Evolutionary conservation across 2,888 invertebrate genomes (phyloP).

Genomic region (Mesorhabditis spiculigera): DNA sequence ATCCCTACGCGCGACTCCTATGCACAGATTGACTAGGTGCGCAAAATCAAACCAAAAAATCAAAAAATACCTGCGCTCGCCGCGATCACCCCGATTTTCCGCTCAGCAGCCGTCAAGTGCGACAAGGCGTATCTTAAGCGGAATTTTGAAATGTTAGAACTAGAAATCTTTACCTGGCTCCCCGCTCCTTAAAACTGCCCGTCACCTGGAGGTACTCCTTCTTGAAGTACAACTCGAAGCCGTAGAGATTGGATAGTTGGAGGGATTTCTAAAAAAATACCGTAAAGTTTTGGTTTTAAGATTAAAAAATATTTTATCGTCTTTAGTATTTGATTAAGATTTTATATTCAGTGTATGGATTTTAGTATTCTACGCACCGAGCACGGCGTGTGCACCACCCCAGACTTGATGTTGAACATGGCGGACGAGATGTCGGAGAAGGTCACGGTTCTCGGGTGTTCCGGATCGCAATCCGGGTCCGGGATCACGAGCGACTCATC

Average conservation of each 20-base stretch:
- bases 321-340: not conserved
- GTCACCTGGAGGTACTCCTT: conserved; percentile 90
- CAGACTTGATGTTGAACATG: conserved; percentile 79
- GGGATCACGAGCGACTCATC: conserved; percentile 17
- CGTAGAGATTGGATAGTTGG: conserved; percentile 71
- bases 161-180: conserved; percentile 70
- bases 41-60: not conserved
- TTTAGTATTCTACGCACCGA: conserved; percentile 65
- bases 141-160: not conserved
- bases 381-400: conserved; percentile 80
- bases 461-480: conserved; percentile 51
- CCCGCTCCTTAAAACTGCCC: conserved; percentile 94
- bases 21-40: too few relatives aligned
- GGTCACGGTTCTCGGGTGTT: conserved; percentile 40
- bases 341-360: not conserved
- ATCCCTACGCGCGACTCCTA: too few relatives aligned
- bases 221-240: conserved; percentile 85
- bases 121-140: conserved; percentile 29
- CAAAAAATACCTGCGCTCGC: conserved; percentile 36
- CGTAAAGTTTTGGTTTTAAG: not conserved
- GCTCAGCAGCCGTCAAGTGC: conserved; percentile 24
- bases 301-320: not conserved
- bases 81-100: conserved; percentile 41
- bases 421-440: conserved; percentile 64
- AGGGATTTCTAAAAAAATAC: conserved; percentile 72